Evolutionary conservation across 2,888 invertebrate genomes (phyloP).

Genomic region (Polyommatus iphigenia): DNA sequence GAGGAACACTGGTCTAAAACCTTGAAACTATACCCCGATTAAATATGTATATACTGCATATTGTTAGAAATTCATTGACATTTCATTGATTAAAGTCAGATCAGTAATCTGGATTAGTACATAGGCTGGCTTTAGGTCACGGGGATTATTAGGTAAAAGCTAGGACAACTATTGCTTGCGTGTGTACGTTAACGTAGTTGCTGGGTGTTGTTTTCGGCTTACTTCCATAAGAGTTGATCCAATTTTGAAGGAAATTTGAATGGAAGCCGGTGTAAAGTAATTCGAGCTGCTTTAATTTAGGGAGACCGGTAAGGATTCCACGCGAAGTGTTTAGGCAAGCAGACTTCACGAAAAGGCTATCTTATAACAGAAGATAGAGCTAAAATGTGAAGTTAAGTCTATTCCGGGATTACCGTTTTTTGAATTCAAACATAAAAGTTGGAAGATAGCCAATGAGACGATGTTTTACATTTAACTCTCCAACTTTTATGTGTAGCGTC

Average conservation of each 20-base stretch:
- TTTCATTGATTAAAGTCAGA: background rate
- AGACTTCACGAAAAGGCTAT: background rate
- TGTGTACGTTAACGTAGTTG: background rate
- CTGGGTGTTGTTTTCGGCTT: conserved; percentile 3
- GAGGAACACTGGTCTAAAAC: too few species aligned
- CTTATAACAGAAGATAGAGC: background rate
- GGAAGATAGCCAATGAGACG: background rate
- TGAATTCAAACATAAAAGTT: background rate
- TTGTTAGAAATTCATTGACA: background rate
- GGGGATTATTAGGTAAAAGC: background rate
- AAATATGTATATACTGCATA: too few species aligned
- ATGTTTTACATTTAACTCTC: background rate
- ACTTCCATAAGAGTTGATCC: conserved; percentile 12
- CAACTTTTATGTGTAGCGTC: background rate
- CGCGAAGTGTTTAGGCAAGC: background rate
- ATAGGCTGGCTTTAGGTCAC: background rate
- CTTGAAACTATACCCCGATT: too few species aligned
- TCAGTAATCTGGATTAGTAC: background rate
- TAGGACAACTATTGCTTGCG: background rate
- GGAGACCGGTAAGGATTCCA: conserved; percentile 20
- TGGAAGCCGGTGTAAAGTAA: conserved; percentile 17
- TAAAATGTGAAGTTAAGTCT: conserved; percentile 6
- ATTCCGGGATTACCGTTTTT: background rate
- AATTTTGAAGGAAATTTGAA: conserved; percentile 15
- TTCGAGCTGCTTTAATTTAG: conserved; percentile 10